Percentiles rank a stretch among this genome's conserved stretches.
Evolutionary conservation across 2,888 invertebrate genomes (phyloP).

Genomic region (Andrena minutula): DNA sequence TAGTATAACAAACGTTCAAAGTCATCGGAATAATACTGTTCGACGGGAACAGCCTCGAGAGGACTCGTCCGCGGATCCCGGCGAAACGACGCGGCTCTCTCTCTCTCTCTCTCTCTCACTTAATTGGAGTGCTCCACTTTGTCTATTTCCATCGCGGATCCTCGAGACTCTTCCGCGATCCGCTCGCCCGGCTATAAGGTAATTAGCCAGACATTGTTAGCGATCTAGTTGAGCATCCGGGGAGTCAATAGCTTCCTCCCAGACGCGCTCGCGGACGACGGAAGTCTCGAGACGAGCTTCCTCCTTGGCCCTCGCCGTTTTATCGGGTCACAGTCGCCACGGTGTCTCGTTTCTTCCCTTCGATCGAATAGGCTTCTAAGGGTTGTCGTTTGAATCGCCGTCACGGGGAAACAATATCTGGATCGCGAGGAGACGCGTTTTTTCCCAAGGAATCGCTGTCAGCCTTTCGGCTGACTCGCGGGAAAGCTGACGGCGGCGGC

Average conservation of each 20-base stretch:
- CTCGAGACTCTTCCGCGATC: constrained; percentile 51
- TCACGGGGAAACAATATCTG: not conserved
- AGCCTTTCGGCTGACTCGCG: constrained; percentile 62
- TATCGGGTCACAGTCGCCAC: not conserved
- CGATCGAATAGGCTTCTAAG: not conserved
- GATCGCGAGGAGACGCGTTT: constrained; percentile 16
- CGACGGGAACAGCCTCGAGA: not conserved
- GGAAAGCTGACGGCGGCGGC: constrained; percentile 19
- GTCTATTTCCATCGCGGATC: constrained; percentile 55
- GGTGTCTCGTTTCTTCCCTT: not conserved
- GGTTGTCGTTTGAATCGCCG: too few species aligned
- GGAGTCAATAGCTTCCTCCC: constrained; percentile 29
- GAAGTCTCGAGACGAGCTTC: not conserved
- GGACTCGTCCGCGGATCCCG: constrained; percentile 14
- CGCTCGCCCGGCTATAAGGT: constrained; percentile 46
- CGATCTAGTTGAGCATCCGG: constrained; percentile 45
- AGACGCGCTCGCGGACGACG: not conserved
- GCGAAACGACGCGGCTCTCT: constrained; percentile 39
- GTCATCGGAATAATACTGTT: constrained; percentile 25
- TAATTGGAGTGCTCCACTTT: constrained; percentile 64
- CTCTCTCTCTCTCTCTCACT: constrained; percentile 52
- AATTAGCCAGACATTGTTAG: constrained; percentile 65
- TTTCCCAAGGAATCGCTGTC: constrained; percentile 27
- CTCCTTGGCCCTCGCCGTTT: not conserved
- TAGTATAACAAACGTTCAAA: constrained; percentile 30